Base-by-base conservation (phyloP, 2,888 invertebrate genomes). In the Tenodera sinensis region DNA sequence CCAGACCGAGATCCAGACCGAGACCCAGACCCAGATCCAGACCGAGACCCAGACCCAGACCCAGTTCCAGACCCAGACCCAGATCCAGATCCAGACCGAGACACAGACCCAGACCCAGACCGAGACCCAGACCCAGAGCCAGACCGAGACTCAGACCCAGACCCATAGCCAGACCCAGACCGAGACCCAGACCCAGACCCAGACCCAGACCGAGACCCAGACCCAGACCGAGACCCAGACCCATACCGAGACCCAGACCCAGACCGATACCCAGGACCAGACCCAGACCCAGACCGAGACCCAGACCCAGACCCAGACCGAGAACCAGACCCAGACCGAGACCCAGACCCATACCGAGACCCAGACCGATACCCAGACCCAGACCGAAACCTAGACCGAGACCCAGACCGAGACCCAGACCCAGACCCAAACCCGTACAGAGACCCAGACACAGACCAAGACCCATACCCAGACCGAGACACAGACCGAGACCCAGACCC, bases 141-240 rank as follows among this genome's bases (percentile, higher is more conserved):
- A 86, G 6, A 8, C 86, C 4, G 2, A 85, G 7, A 27, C 2
- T 20, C 7, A 85, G 8, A 4, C 8, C 86, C 7, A 86, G 4
- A 47, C 25, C 42, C 1, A 47, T 30, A 47, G 34, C 42, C 86
- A 86, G 42, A 3, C 54, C 0, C 93, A 93, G 91, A 91, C 91
- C 90, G 92, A 92, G 90, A 90, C 87, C 90, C 90, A 90, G 82
- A 84, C 28, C 15, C 90, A 88, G 27, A 88, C 28, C 27, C 90
- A 91, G 84, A 90, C 88, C 8, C 91, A 90, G 12, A 28, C 34
- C 14, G 54, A 89, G 91, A 90, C 90, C 54, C 92, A 30, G 86
- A 27, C 86, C 28, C n/a, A n/a, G n/a, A n/a, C n/a, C n/a, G n/a
- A n/a, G n/a, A n/a, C n/a, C n/a, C n/a, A n/a, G n/a, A n/a, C n/a